Base-by-base conservation (phyloP, 2,888 invertebrate species). In the Eupithecia subumbrata region DNA sequence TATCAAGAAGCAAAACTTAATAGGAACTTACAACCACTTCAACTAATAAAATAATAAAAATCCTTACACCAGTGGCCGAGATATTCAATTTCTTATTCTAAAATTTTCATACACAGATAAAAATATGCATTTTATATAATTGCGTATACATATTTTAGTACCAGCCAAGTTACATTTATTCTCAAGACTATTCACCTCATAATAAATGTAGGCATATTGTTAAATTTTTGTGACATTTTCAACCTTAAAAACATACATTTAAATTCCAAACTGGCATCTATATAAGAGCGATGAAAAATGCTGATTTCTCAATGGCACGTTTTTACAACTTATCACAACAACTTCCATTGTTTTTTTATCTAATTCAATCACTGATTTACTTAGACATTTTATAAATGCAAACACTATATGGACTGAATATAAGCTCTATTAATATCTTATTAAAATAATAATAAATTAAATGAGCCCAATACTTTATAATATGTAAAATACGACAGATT, bases 21-120 rank as follows among this genome's bases (percentile, higher is more conserved):
- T 92, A 94, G 93, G 93, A 94, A 94, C 93, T 91, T 83, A 90
- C 85, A 91, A 92, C 93, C 93, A 92, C 92, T 89, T 87, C 80
- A 78, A 86, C 87, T 85, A 88, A 84, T 81, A 84, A 83, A 81
- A 77, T 81, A 79, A 80, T 78, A 76, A 76, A 80, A 81, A 83
- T 81, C 11, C 25, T 60, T 60, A 83, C 84, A 81, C 77, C 78
- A 88, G 90, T 92, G 91, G 91, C 89, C 87, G 87, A 81, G 68
- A 64, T 88, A 60, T 87, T 85, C 75, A 78, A 40, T 84, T 80
- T 78, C 73, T 82, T 82, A 83, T 80, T 74, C 82, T 85, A 85
- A 56, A 72, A 79, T 77, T 69, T 82, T 79, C 76, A 80, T 76
- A 79, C 77, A 80, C 73, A 64, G 79, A 79, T 80, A 78, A 77